Conservation (phyloP, 2,113 vertebrate species). For the Catharus bicknelli region DNA sequence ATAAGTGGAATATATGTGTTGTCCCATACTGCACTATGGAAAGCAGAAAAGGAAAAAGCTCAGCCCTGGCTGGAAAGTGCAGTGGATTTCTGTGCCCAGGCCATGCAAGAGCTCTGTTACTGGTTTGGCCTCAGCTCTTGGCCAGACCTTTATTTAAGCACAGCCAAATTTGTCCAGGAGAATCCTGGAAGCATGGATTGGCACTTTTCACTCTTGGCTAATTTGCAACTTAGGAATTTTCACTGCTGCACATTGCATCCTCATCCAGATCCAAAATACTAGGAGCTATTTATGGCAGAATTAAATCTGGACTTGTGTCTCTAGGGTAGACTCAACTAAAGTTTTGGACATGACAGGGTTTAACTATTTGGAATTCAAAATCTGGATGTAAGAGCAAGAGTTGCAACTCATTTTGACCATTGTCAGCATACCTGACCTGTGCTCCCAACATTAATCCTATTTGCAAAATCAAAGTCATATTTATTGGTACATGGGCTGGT, state of each 20-base stretch:
- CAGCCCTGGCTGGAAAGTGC: not conserved
- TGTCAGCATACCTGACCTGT: not conserved
- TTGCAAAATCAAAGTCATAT: not conserved
- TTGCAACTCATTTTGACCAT: not conserved
- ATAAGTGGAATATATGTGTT: not conserved
- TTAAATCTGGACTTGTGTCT: not conserved
- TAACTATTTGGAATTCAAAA: not conserved
- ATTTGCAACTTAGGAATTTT: not conserved
- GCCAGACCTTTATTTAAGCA: not conserved
- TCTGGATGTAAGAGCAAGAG: not conserved
- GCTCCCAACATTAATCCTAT: not conserved
- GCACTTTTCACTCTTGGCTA: not conserved
- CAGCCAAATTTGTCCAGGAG: not conserved
- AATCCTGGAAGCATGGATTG: not conserved
- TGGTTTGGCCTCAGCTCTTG: not conserved
- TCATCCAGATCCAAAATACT: not conserved
- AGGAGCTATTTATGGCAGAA: not conserved
- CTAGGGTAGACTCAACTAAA: not conserved
- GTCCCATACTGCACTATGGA: not conserved
- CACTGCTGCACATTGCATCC: not conserved
- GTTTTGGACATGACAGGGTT: not conserved
- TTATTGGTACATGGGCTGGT: not conserved
- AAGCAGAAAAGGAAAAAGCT: not conserved
- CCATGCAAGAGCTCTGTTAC: fast-evolving
- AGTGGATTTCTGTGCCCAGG: not conserved